A percentile compares a stretch with the other conserved stretches of the same genome.
phyloP scores from a whole-genome alignment of 2,113 vertebrate genomes.

The Pomatorhinus ruficollis region DNA sequence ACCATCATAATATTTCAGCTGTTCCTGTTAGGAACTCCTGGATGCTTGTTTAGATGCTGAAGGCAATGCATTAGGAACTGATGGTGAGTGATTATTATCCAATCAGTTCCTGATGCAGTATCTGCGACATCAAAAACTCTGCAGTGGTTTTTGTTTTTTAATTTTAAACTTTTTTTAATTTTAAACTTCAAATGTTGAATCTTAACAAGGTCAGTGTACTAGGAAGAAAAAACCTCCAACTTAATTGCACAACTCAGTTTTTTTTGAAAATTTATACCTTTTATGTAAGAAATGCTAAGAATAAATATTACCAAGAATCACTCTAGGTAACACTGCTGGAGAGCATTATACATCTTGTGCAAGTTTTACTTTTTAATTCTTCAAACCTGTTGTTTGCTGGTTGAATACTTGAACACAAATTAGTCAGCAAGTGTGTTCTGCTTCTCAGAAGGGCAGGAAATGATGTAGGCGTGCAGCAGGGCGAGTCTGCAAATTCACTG shows the following conservation, averaged over 20 bases:
- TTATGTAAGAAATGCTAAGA: background rate
- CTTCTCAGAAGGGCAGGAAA: background rate
- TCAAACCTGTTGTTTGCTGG: background rate
- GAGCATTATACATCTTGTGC: background rate
- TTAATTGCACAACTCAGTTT: background rate
- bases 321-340: background rate
- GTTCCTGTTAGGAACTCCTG: background rate
- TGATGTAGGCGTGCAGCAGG: background rate
- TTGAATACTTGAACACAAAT: background rate
- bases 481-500: background rate
- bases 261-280: background rate
- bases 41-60: conserved; percentile 93
- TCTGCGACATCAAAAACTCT: conserved; percentile 92
- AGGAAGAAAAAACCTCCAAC: background rate
- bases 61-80: conserved; percentile 98
- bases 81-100: conserved; percentile 86
- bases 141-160: background rate
- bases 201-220: background rate
- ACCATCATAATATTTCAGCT: background rate
- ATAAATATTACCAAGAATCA: background rate
- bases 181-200: background rate
- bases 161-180: background rate
- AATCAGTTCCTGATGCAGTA: conserved; percentile 99
- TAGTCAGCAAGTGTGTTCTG: background rate
- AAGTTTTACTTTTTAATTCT: background rate